Evolutionary conservation across 2,888 invertebrate genomes (phyloP).

Genomic region (Choreutis nemorana): DNA sequence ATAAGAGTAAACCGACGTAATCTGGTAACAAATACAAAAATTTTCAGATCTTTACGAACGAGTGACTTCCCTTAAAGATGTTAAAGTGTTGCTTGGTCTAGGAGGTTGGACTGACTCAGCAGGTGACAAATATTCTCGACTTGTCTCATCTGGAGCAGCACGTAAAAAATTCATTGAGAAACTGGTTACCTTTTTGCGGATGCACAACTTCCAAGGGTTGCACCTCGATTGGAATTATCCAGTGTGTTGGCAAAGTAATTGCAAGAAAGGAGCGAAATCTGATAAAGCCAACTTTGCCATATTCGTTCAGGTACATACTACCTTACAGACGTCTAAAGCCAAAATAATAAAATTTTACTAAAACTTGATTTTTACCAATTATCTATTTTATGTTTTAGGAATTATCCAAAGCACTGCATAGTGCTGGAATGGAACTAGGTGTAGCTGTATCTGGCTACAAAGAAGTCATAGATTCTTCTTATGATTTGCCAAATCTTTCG

Average conservation of each 20-base stretch:
- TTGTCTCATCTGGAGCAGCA: slow-evolving; percentile 73
- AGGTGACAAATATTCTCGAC: slow-evolving; percentile 84
- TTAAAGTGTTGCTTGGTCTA: slow-evolving; percentile 78
- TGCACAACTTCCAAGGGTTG: slow-evolving; percentile 83
- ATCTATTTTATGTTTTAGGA: slow-evolving; percentile 48
- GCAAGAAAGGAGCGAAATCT: slow-evolving; percentile 78
- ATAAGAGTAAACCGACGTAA: background rate
- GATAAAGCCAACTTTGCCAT: slow-evolving; percentile 83
- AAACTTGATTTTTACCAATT: slow-evolving; percentile 2
- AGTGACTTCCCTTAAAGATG: slow-evolving; percentile 72
- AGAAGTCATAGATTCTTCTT: slow-evolving; percentile 87
- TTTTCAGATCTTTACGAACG: slow-evolving; percentile 81
- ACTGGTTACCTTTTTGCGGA: slow-evolving; percentile 73
- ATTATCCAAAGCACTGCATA: slow-evolving; percentile 70
- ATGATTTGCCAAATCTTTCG: slow-evolving; percentile 77
- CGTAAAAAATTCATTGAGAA: slow-evolving; percentile 76
- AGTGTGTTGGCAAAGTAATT: slow-evolving; percentile 91
- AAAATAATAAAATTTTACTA: background rate
- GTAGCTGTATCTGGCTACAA: slow-evolving; percentile 90
- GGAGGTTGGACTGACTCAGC: slow-evolving; percentile 97
- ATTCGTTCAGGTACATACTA: slow-evolving; percentile 69
- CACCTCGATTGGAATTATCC: slow-evolving; percentile 97
- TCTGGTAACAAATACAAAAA: too few relatives aligned
- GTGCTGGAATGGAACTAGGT: slow-evolving; percentile 76
- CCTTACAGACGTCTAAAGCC: too few relatives aligned